Evolutionary conservation across 2,888 invertebrate genomes (phyloP), one percentile per base, ranked within the genome.

Genomic region (Panzeria rudis): DNA sequence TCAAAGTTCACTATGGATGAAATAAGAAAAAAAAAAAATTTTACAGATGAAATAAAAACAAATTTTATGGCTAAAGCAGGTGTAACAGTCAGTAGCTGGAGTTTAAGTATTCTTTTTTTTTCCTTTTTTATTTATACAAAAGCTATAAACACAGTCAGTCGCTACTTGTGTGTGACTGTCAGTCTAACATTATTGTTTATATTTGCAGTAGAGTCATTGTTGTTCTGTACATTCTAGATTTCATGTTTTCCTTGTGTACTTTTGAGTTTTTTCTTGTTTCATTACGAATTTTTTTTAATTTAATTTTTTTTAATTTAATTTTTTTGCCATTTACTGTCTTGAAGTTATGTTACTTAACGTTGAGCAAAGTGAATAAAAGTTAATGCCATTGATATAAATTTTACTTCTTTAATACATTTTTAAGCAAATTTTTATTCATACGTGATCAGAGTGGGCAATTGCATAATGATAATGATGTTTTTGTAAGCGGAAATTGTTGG

Each of bases 11-110:
- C 38, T 52, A n/a, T 78, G 41, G 61, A 29, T 8, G 61, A 59
- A 35, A 32, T 3, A 35, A 54, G 2, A 50, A 17, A 72, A n/a
- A 62, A 66, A 44, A 61, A 71, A 61, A 44, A 75, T 68, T 68
- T 75, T 61, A 75, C 73, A 81, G 73, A 83, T 83, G 82, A 83
- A 83, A 83, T 83, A 83, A 83, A 83, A 83, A 77, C 76, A 77
- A 71, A 66, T 83, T 83, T 77, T 83, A 77, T 83, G 69, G 66
- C 76, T 77, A 41, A 47, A 66, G 80, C 75, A 80, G 84, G 84
- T 84, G 84, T 77, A 81, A 73, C 52, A 73, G 80, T 72, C 77
- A 71, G 80, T 77, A 77, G 72, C 80, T 81, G 66, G 54, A 80
- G 56, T 72, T 71, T 66, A 80, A 80, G 72, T 81, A 61, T 61